Evolutionary conservation across 2,113 vertebrate genomes (phyloP).

Genomic region (Speoplatyrhinus poulsoni): DNA sequence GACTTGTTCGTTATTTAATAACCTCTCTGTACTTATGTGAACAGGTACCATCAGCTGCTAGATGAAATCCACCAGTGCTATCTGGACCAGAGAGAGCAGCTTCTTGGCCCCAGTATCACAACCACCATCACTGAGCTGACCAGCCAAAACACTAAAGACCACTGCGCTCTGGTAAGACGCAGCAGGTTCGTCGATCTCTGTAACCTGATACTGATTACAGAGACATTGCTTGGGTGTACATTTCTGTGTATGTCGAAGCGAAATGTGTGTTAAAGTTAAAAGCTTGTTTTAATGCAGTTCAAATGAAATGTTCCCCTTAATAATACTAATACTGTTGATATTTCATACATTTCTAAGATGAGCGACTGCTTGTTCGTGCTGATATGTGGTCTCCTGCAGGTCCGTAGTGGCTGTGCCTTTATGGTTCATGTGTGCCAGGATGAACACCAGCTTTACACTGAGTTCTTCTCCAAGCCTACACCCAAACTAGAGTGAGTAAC

Average conservation of each 20-base stretch:
- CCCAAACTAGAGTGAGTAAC: slow-evolving; percentile 92
- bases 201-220: slow-evolving; percentile 25
- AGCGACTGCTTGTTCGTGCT: slow-evolving; percentile 2
- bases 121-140: slow-evolving; percentile 94
- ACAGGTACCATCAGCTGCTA: slow-evolving; percentile 92
- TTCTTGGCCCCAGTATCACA: slow-evolving; percentile 90
- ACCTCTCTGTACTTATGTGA: not conserved
- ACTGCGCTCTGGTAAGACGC: slow-evolving; percentile 90
- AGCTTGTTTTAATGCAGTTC: not conserved
- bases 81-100: slow-evolving; percentile 89
- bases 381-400: slow-evolving; percentile 71
- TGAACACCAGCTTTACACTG: slow-evolving; percentile 93
- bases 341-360: not conserved
- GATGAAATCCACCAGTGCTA: slow-evolving; percentile 95
- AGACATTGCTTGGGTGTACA: not conserved
- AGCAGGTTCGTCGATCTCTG: slow-evolving; percentile 45
- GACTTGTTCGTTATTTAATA: not conserved
- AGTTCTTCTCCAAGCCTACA: slow-evolving; percentile 95
- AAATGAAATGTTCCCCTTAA: not conserved
- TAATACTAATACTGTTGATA: no score
- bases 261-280: not conserved
- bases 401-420: slow-evolving; percentile 97
- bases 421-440: slow-evolving; percentile 99
- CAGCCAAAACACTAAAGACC: slow-evolving; percentile 93
- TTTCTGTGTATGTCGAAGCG: not conserved